Evolutionary conservation across 2,888 invertebrate species (phyloP), one percentile per base, ranked within the genome.

Genomic region (Eristalis intricaria): DNA sequence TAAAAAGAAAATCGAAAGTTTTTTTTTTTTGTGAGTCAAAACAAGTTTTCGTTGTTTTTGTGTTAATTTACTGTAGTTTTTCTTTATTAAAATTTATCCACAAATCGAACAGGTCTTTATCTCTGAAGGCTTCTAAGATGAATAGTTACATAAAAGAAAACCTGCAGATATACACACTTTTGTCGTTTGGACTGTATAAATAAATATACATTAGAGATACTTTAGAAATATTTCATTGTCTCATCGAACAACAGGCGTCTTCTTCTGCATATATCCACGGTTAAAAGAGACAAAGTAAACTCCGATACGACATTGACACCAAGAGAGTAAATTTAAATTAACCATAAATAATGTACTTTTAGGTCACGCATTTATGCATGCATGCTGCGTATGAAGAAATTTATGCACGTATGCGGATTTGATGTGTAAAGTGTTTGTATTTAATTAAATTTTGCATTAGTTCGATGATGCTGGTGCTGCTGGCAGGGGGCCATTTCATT

Each of bases 291-390:
- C 43, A 43, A 43, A 19, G 43, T 7, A 43, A 43, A 5, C n/a
- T 19, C 4, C 15, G 43, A 43, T 19, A 15, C 43, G 43, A n/a
- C 43, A 43, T n/a, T 43, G 43, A 15, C n/a, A 50, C 50, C 10
- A 50, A 50, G 50, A 50, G 19, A 50, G 50, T 50, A 8, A 19
- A 50, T n/a, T 50, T 50, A 19, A 50, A 77, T 50, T 19, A 19
- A 50, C 73, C 56, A 73, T 77, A 73, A 77, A 58, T 83, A 73
- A 83, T 83, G 71, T 73, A 69, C 60, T 84, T 84, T 74, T 69
- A 70, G 84, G 73, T 79, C 79, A 84, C 84, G 74, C 69, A 35
- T 38, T 50, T 50, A 50, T 50, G 50, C 19, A 50, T n/a, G 15
- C 15, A 43, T n/a, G 43, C n/a, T 50, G 19, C n/a, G 19, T 19